Evolutionary conservation across 2,797 vertebrate genomes (phyloP).

Genomic region (Smutsia gigantea): DNA sequence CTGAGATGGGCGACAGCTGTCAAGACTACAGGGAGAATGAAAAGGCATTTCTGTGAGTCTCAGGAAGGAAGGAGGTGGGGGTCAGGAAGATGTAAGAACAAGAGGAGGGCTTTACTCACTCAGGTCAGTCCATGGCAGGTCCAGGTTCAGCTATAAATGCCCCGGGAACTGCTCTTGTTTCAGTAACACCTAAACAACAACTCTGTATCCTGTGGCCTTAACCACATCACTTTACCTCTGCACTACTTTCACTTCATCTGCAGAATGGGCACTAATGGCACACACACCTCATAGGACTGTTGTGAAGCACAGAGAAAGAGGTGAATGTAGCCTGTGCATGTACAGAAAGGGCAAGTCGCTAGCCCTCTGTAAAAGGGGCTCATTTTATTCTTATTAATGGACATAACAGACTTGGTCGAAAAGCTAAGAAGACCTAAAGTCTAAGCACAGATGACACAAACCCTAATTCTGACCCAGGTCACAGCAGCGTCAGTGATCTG

Average conservation of each 20-base stretch:
- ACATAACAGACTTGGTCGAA: neutral
- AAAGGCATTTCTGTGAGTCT: conserved; percentile 35
- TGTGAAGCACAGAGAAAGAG: neutral
- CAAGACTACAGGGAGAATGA: conserved; percentile 34
- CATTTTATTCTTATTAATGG: neutral
- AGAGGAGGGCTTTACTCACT: neutral
- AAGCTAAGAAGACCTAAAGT: neutral
- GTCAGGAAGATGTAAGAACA: neutral
- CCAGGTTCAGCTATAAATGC: neutral
- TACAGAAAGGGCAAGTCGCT: neutral
- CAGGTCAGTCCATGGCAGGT: neutral
- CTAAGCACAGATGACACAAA: neutral
- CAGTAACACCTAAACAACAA: neutral
- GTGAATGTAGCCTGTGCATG: fast-evolving
- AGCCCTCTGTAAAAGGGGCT: neutral
- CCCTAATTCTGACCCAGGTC: neutral
- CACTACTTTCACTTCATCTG: neutral
- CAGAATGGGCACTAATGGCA: neutral
- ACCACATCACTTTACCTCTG: neutral
- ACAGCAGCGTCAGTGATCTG: neutral
- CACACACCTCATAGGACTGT: neutral
- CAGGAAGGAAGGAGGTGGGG: neutral
- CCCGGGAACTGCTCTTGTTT: neutral
- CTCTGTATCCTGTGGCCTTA: neutral
- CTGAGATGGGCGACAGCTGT: neutral